phyloP scores from a whole-genome alignment of 2,888 invertebrate genomes.

The Dyspetes luteomarginatus region DNA sequence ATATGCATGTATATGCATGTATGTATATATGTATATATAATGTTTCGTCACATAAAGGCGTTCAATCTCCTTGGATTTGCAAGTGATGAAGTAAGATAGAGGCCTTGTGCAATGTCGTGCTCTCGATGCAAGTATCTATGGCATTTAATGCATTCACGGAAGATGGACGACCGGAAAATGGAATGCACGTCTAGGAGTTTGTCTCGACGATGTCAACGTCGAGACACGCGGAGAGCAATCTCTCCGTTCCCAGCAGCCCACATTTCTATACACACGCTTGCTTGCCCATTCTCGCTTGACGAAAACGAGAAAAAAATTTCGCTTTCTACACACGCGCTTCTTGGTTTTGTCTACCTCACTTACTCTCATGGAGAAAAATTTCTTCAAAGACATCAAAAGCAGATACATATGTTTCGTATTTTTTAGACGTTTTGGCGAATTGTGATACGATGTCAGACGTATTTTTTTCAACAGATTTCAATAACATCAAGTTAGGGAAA shows the following conservation, averaged over 20 bases:
- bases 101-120: constrained; percentile 2
- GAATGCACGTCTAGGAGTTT: constrained; percentile 52
- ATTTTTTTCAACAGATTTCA: no score
- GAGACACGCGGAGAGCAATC: constrained; percentile 51
- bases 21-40: constrained; percentile 28
- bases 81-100: constrained; percentile 26
- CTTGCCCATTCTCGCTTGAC: constrained; percentile 3
- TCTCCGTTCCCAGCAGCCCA: constrained; percentile 44
- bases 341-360: background rate
- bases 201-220: no score
- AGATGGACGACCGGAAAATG: constrained; percentile 60
- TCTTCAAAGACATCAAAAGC: constrained; percentile 62
- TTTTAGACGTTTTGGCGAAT: background rate
- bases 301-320: constrained; percentile 23
- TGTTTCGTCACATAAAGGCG: constrained; percentile 3
- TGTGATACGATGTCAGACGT: constrained; percentile 57
- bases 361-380: constrained; percentile 3
- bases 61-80: constrained; percentile 28
- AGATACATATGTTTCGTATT: background rate
- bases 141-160: constrained; percentile 75
- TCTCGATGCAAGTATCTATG: constrained; percentile 67
- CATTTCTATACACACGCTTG: constrained; percentile 15
- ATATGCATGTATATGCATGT: constrained; percentile 38
- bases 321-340: background rate
- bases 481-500: no score